A percentile compares a stretch with the other conserved stretches of the same genome.
Evolutionary conservation across 2,113 vertebrate species (phyloP).

Genomic region (Apodemus speciosus): DNA sequence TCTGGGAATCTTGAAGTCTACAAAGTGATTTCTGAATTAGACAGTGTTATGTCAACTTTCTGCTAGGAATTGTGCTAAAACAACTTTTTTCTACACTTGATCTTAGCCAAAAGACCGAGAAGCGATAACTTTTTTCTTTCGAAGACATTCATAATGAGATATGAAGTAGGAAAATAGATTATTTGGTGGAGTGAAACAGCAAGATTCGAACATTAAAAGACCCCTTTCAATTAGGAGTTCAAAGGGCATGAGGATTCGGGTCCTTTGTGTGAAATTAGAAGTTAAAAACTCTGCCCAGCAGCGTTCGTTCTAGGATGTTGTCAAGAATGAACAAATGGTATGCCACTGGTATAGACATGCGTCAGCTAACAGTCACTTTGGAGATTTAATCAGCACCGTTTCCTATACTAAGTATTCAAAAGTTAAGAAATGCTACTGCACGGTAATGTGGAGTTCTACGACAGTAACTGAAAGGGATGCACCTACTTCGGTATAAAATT

Average conservation of each 20-base stretch:
- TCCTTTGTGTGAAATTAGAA: conserved; percentile 76
- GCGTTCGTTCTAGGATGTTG: conserved; percentile 53
- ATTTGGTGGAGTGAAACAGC: conserved; percentile 63
- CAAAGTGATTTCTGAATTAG: conserved; percentile 43
- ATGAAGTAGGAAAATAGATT: conserved; percentile 51
- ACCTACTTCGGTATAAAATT: conserved; percentile 71
- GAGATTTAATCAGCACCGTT: conserved; percentile 82
- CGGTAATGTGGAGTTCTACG: conserved; percentile 76
- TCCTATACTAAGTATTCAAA: conserved; percentile 82
- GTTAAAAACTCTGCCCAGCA: conserved; percentile 77
- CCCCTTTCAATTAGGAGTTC: conserved; percentile 70
- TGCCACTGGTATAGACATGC: conserved; percentile 74
- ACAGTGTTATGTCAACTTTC: not conserved
- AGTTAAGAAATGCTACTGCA: conserved; percentile 78
- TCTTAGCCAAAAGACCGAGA: too few species aligned
- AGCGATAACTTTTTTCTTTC: too few species aligned
- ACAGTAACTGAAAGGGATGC: conserved; percentile 74
- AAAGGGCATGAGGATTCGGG: conserved; percentile 73
- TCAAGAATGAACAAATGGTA: conserved; percentile 74
- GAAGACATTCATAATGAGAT: conserved; percentile 39
- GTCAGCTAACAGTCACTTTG: conserved; percentile 82
- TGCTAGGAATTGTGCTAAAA: conserved; percentile 23
- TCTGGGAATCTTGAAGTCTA: conserved; percentile 37
- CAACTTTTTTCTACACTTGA: too few species aligned
- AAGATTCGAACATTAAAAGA: conserved; percentile 78